Conservation (phyloP, 2,797 vertebrate genomes). For the Centropyge bicolor region DNA sequence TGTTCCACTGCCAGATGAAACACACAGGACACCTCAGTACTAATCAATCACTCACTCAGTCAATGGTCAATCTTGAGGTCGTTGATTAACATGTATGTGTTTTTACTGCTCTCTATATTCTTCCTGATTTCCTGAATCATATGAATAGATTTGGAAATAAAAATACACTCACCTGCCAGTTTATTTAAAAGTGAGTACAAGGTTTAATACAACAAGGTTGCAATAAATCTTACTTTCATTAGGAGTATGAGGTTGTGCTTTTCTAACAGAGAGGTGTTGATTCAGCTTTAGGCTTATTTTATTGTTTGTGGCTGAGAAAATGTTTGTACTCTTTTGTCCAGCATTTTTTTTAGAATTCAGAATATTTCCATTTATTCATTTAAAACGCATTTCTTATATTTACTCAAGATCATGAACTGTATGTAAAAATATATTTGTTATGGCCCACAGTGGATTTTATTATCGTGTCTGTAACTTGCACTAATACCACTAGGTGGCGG, state of each 20-base stretch:
- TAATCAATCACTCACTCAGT: not conserved
- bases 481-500: conserved; percentile 22
- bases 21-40: not conserved
- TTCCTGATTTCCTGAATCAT: not conserved
- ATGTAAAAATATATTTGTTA: too few relatives aligned
- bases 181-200: not conserved
- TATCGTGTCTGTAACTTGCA: not conserved
- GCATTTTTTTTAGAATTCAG: too few relatives aligned
- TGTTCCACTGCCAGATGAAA: conserved; percentile 21
- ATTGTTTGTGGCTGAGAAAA: not conserved
- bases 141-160: not conserved
- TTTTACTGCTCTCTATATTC: not conserved
- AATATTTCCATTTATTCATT: not conserved
- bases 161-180: not conserved
- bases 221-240: not conserved
- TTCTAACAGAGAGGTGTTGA: not conserved
- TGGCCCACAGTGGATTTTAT: not conserved
- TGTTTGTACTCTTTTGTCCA: not conserved
- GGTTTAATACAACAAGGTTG: not conserved
- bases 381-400: not conserved
- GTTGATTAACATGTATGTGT: not conserved
- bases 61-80: not conserved
- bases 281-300: not conserved
- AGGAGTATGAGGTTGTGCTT: not conserved
- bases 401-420: not conserved